A percentile compares a stretch with the other conserved stretches of the same genome.
Evolutionary conservation across 2,113 vertebrate species (phyloP).

Genomic region (Rhizomys pruinosus): DNA sequence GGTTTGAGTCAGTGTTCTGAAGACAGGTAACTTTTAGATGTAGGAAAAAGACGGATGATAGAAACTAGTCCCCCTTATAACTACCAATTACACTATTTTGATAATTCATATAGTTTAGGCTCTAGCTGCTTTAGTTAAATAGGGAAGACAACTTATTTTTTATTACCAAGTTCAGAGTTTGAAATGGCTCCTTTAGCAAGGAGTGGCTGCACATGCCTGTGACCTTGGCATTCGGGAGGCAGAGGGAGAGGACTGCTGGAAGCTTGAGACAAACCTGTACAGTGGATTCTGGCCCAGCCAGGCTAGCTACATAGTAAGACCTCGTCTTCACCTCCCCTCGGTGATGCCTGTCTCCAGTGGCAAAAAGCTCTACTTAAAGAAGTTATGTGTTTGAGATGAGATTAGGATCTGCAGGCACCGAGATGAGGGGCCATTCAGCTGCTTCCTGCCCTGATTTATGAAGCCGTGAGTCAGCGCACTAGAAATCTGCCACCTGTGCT

Average conservation of each 20-base stretch:
- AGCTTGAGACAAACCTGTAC: neutral
- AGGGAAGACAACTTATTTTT: neutral
- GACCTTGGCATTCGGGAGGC: neutral
- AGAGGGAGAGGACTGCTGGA: neutral
- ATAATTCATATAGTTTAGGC: neutral
- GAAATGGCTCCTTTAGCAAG: neutral
- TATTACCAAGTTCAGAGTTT: neutral
- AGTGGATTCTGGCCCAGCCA: neutral
- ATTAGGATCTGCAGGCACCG: neutral
- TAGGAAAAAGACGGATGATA: neutral
- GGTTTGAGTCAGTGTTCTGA: neutral
- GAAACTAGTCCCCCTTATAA: neutral
- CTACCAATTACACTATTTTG: neutral
- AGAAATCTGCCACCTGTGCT: neutral
- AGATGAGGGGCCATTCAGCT: neutral
- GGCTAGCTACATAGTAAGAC: neutral
- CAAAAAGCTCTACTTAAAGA: neutral
- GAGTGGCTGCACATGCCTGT: neutral
- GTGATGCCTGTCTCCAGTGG: neutral
- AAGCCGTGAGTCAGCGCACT: constrained; percentile 19
- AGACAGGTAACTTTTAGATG: neutral
- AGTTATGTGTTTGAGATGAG: neutral
- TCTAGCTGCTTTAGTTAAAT: neutral
- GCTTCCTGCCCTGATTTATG: constrained; percentile 34
- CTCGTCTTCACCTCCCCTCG: neutral